Conservation (phyloP, 2,888 invertebrate genomes). For the Melieria omissa region DNA sequence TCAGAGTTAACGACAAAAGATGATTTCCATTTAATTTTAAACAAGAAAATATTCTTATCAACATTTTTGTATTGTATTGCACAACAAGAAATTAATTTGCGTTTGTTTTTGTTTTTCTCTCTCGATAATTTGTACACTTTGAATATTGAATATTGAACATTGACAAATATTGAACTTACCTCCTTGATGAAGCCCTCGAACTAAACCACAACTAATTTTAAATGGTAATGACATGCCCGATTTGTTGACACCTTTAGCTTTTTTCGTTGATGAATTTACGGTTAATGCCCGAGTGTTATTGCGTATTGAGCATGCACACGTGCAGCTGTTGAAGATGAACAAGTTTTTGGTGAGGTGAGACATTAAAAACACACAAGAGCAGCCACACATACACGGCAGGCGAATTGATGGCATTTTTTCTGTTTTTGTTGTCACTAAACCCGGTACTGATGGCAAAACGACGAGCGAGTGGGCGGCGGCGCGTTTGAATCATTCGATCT, state of each 20-base stretch:
- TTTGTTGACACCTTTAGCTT: too few species aligned
- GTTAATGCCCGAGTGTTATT: too few species aligned
- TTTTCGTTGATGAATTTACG: too few species aligned
- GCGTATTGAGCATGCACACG: too few species aligned
- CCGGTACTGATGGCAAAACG: conserved; percentile 25
- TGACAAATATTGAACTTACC: too few species aligned
- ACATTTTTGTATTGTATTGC: conserved; percentile 40
- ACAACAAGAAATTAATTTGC: conserved; percentile 56
- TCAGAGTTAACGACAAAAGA: conserved; percentile 10
- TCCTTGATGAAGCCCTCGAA: too few species aligned
- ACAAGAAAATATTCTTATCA: conserved; percentile 34
- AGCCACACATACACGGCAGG: conserved; percentile 43
- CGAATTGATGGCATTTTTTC: too few species aligned
- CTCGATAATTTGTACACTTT: conserved; percentile 38
- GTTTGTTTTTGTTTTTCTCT: conserved; percentile 63
- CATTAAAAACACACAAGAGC: conserved; percentile 66
- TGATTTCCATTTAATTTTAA: conserved; percentile 57
- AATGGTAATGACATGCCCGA: not conserved
- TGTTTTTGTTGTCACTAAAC: too few species aligned
- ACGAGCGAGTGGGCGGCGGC: too few species aligned
- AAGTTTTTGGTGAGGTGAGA: conserved; percentile 65
- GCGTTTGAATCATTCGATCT: too few species aligned
- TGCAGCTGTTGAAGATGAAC: conserved; percentile 3
- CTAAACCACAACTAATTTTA: too few species aligned
- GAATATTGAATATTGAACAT: too few species aligned